Percentiles rank a stretch among this genome's conserved stretches.
Conservation (phyloP, 2,888 invertebrate genomes). For the Macrophya alboannulata region DNA sequence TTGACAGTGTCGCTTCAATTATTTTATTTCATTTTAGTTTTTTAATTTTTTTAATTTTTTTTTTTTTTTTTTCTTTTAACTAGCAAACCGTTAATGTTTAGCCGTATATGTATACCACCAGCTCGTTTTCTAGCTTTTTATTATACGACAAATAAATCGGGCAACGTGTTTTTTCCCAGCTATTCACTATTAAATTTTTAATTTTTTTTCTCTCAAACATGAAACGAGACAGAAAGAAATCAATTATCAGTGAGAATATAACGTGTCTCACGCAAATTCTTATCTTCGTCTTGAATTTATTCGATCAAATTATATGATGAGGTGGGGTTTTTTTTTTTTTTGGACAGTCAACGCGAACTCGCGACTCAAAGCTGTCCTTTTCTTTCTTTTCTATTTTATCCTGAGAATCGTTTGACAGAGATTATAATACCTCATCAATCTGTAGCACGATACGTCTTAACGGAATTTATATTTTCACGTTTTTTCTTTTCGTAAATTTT, state of each 20-base stretch:
- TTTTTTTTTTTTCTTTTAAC: background rate
- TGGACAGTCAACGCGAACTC: background rate
- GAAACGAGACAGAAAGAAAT: background rate
- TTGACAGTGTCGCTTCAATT: slow-evolving; percentile 29
- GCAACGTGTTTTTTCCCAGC: background rate
- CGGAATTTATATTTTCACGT: too few relatives aligned
- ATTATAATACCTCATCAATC: background rate
- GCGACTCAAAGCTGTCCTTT: background rate
- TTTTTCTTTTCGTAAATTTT: background rate
- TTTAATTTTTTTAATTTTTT: background rate
- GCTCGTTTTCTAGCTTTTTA: slow-evolving; percentile 15
- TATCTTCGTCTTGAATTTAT: background rate
- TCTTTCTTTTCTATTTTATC: background rate
- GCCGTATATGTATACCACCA: background rate
- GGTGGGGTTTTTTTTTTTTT: background rate
- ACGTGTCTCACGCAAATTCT: background rate
- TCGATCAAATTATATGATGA: slow-evolving; percentile 1
- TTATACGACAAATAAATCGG: background rate
- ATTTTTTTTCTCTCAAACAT: background rate
- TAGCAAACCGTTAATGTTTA: background rate
- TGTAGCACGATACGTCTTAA: background rate
- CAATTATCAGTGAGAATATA: background rate
- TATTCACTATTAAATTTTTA: background rate
- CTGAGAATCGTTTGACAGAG: background rate
- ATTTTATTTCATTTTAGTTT: background rate